Evolutionary conservation across 2,797 vertebrate genomes (phyloP), one percentile per base, ranked within the genome.

Genomic region (Xiphorhynchus erythropygius): DNA sequence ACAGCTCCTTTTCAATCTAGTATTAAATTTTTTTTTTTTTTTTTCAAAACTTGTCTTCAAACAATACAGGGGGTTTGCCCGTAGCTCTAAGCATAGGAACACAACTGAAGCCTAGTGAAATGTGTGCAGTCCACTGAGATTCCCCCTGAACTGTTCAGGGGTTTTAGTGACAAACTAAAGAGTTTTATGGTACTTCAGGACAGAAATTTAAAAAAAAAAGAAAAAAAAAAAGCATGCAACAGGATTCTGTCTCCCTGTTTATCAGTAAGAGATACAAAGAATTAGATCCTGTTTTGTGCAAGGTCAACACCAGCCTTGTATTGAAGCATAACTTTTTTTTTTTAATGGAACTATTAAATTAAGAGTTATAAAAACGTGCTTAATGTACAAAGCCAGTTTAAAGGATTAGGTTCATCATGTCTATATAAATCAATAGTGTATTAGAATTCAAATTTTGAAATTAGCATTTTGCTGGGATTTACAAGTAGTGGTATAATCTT

Each of bases 391-490:
- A 92, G 52, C 74, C 90, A 93, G 78, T 92, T 91, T 62, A 93
- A 90, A 89, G 49, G 87, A 65, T 91, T 86, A 93, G 32, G 35
- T 92, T 91, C 67, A 27, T 90, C 80, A 95, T 77, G 56, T 93
- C 89, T 93, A 2, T 88, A 81, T 83, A 82, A 85, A 93, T 93
- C 90, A 88, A 91, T 73, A 96, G 57, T 79, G 60, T 92, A 70
- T 76, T 96, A 89, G 91, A 69, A 90, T 93, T 97, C 74, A 87
- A 59, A 97, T 71, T 86, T 59, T 64, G 62, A 96, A 90, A 89
- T 92, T 49, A 97, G 71, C 56, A 50, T 93, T 96, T 71, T 89
- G 57, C 80, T 94, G 93, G 44, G 91, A 91, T 96, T 97, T 94
- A 76, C 90, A 95, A 92, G 46, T 88, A 77, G 62, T 89, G 84